phyloP scores from a whole-genome alignment of 1,140 invertebrate species.

The Contarinia nasturtii region DNA sequence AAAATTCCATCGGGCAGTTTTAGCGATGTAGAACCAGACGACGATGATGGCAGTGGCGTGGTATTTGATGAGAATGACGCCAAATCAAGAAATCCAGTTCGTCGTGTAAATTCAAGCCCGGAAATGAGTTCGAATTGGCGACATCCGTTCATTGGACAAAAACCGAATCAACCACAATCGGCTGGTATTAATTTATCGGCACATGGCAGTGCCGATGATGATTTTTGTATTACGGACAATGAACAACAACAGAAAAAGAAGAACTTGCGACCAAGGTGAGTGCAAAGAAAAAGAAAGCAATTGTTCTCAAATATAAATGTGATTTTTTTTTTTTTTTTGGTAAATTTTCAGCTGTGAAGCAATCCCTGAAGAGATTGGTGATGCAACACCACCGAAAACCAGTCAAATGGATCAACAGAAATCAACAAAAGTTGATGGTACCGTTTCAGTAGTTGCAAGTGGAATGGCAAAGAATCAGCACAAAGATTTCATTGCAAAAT shows the following conservation, averaged over 20 bases:
- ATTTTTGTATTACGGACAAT: constrained; percentile 4
- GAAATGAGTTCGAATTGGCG: constrained; percentile 79
- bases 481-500: not conserved
- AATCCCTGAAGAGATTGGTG: constrained; percentile 70
- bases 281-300: too few relatives aligned
- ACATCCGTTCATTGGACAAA: constrained; percentile 37
- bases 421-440: not conserved
- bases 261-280: constrained; percentile 22
- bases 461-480: not conserved
- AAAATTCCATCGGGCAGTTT: constrained; percentile 19
- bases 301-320: constrained; percentile 2
- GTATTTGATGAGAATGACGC: constrained; percentile 23
- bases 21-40: constrained; percentile 33
- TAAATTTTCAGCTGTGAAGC: constrained; percentile 68
- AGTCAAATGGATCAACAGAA: not conserved
- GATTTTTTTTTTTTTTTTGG: constrained; percentile 16
- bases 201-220: not conserved
- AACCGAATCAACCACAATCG: constrained; percentile 10
- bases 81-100: constrained; percentile 53
- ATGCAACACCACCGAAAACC: not conserved
- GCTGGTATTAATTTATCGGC: not conserved
- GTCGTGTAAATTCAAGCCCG: constrained; percentile 72
- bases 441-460: not conserved
- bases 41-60: constrained; percentile 26
- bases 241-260: constrained; percentile 35